Conservation (phyloP, 2,797 vertebrate genomes). For the Pampus argenteus region DNA sequence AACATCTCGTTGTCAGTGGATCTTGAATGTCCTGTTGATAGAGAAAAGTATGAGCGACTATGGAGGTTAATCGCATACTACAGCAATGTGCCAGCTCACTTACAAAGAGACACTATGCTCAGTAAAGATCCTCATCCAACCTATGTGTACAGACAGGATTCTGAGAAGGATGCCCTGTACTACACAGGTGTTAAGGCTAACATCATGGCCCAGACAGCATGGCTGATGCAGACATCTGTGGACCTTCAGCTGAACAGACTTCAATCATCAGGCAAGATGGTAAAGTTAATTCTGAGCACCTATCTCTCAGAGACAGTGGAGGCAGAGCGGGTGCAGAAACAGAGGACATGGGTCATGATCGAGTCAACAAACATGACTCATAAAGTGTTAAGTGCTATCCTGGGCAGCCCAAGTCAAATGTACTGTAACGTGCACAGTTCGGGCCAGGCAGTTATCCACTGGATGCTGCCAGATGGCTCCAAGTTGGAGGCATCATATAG, state of each 20-base stretch:
- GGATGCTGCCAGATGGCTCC: conserved; percentile 89
- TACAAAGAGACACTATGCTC: conserved; percentile 81
- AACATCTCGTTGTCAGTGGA: conserved; percentile 86
- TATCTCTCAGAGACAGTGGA: conserved; percentile 76
- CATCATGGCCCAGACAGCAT: conserved; percentile 83
- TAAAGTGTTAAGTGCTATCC: conserved; percentile 71
- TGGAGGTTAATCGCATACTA: conserved; percentile 97
- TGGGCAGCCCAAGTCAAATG: conserved; percentile 83
- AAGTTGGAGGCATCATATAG: conserved; percentile 80
- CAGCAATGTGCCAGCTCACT: conserved; percentile 89
- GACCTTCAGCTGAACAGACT: conserved; percentile 89
- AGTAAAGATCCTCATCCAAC: conserved; percentile 77
- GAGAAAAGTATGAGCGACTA: conserved; percentile 89
- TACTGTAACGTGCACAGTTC: conserved; percentile 87
- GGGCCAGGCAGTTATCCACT: conserved; percentile 80
- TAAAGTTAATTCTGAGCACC: conserved; percentile 83
- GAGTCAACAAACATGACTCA: conserved; percentile 76
- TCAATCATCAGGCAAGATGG: conserved; percentile 86
- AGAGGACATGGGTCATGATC: conserved; percentile 90
- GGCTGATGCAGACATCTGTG: conserved; percentile 89
- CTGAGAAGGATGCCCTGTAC: conserved; percentile 87
- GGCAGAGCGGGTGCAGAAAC: conserved; percentile 60
- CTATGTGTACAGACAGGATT: conserved; percentile 87
- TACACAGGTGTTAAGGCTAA: conserved; percentile 90
- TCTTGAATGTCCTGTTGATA: conserved; percentile 88